phyloP scores from a whole-genome alignment of 1,140 invertebrate genomes.

The Pseudomyrmex sp. region DNA sequence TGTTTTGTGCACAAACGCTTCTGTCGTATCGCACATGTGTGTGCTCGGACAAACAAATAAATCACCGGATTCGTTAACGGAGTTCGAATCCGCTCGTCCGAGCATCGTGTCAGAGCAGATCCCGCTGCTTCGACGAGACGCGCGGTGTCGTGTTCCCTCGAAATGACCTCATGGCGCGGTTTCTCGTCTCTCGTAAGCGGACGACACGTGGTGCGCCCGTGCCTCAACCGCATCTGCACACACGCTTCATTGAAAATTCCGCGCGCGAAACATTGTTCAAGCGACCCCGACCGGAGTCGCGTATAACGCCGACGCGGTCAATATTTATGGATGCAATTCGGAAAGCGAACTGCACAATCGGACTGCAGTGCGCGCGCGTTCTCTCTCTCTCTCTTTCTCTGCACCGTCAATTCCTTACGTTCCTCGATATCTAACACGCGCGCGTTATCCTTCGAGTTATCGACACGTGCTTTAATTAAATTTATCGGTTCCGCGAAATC shows the following conservation, averaged over 20 bases:
- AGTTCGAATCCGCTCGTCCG: constrained; percentile 68
- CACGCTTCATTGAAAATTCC: constrained; percentile 76
- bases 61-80: constrained; percentile 79
- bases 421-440: constrained; percentile 20
- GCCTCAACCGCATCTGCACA: constrained; percentile 68
- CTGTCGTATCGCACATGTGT: background rate
- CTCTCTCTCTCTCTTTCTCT: too few relatives aligned
- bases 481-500: constrained; percentile 59
- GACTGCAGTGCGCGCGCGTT: background rate
- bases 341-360: constrained; percentile 48
- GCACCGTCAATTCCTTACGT: constrained; percentile 26
- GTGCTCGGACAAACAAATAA: constrained; percentile 66
- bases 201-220: constrained; percentile 69
- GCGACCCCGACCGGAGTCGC: constrained; percentile 38
- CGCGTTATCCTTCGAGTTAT: constrained; percentile 32
- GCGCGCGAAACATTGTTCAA: constrained; percentile 72
- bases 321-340: constrained; percentile 70
- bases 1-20: background rate
- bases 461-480: constrained; percentile 68
- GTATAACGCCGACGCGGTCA: constrained; percentile 48
- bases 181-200: constrained; percentile 63
- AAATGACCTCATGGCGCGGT: constrained; percentile 74
- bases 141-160: constrained; percentile 76
- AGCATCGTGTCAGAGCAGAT: constrained; percentile 63
- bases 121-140: constrained; percentile 77